These are phyloP conservation scores for Rallus crepitans DNA, from an alignment of 2,797 vertebrate species.

Conservation along the genomic window DNA sequence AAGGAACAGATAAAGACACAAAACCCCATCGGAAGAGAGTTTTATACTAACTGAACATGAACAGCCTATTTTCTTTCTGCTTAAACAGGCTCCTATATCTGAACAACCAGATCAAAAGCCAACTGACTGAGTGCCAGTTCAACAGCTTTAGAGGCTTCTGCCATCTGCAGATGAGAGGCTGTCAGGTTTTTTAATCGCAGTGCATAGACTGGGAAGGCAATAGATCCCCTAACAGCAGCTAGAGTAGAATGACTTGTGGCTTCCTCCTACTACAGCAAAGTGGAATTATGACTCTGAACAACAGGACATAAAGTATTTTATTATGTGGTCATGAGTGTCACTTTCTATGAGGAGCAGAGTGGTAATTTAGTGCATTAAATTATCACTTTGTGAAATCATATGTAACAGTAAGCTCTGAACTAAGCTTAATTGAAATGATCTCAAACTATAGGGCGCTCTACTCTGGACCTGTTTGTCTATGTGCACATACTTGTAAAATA, in stretches of 20 bases:
- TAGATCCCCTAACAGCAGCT: neutral
- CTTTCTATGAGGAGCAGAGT: neutral
- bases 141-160: conserved; percentile 42
- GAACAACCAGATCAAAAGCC: conserved; percentile 53
- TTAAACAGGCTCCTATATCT: conserved; percentile 39
- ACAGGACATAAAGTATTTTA: conserved; percentile 52
- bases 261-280: conserved; percentile 33
- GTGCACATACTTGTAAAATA: neutral
- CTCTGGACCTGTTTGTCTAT: neutral
- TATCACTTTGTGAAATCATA: conserved; percentile 34
- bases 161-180: conserved; percentile 34
- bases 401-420: neutral
- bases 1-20: conserved; percentile 51
- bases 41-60: conserved; percentile 24
- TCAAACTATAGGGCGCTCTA: neutral
- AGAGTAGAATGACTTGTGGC: conserved; percentile 28
- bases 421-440: conserved; percentile 19
- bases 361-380: conserved; percentile 39
- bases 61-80: conserved; percentile 50
- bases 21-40: neutral
- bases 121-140: conserved; percentile 63
- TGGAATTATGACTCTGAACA: conserved; percentile 38
- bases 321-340: conserved; percentile 41
- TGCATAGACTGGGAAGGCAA: neutral
- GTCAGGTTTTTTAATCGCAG: conserved; percentile 40